Evolutionary conservation across 2,888 invertebrate species (phyloP), one percentile per base, ranked within the genome.

Genomic region (Cylindroiulus punctatus): DNA sequence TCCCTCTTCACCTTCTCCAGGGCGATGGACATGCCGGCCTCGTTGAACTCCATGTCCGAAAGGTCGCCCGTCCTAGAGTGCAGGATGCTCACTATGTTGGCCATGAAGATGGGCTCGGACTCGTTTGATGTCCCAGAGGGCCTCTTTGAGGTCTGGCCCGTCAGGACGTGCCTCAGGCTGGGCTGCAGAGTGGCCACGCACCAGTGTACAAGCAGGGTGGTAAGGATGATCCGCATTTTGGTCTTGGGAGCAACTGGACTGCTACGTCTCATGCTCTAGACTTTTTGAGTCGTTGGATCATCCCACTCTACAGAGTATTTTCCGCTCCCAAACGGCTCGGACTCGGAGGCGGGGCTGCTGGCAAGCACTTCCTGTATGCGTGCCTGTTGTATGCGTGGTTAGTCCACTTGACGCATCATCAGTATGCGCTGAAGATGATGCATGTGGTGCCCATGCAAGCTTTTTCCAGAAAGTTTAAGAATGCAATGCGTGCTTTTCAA

Each of bases 31-130:
- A 86, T 42, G 22, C 86, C 84, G 26, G 86, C 86, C 32, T 86
- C 86, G 26, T 86, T 86, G 36, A 47, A 86, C 52, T 86, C 86
- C 65, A 86, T 84, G 57, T 86, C 86, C 14, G 86, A 86, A 12
- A 84, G 30, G 17, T 86, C 86, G n/a, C 86, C 86, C 17, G 86
- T 86, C 14, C 86, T 84, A 19, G 86, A 86, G n/a, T 86, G 52
- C 83, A 86, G 32, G 30, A 86, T 86, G 42, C 84, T 57, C 12
- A 86, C 86, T n/a, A 86, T 83, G 22, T 57, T 44, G 19, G 86
- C 86, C 36, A 30, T 7, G 26, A 86, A 86, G 19, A 84, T 26
- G 42, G 65, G 26, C 22, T 65, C 65, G 26, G 65, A 65, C 12
- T 5, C 12, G 65, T 26, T 65, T 22, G 26, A 17, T 47, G 17